Evolutionary conservation across 2,888 invertebrate species (phyloP), one percentile per base, ranked within the genome.

Genomic region (Anagyrus pseudococci): DNA sequence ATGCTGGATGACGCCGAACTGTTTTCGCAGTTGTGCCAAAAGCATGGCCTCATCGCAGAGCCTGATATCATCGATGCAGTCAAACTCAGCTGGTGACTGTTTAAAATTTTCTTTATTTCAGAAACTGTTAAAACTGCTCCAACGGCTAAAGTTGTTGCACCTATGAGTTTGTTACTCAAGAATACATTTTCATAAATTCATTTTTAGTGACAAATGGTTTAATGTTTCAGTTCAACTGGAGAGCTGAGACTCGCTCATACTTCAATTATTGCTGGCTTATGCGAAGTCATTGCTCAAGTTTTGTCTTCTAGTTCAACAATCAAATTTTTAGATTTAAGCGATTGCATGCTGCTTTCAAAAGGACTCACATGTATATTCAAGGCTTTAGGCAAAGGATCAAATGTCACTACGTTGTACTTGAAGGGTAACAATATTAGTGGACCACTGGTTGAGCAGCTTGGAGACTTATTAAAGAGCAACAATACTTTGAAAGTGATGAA

Each of bases 341-440:
- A 82, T 64, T 82, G 81, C 55, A 77, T 82, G 72, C 67, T 82
- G 4, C 73, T 80, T 8, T 72, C 80, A 4, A 78, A 78, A 70
- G 80, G 81, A 37, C 68, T 80, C 7, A 64, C 62, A 58, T 73
- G 72, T 26, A 73, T 82, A 46, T 60, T 81, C 1, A 75, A 79
- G 55, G 79, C 79, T 0, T 67, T 82, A 13, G 72, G 72, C 40
- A 74, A 78, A 62, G 80, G 80, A 48, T 74, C 78, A 0, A 72
- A 69, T 37, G 71, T 81, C n/a, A 72, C 73, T 13, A 67, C 72
- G 0, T 48, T 82, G n/a, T 78, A 80, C 66, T 69, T 82, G 1
- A 76, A 80, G 54, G 81, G 82, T 13, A 82, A 82, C 63, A 81
- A 79, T 52, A 78, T 82, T 57, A 73, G 73, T 56, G 75, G 77